Percentiles rank a stretch among this genome's conserved stretches.
Evolutionary conservation across 2,888 invertebrate genomes (phyloP).

Genomic region (Dicyrtoma fusca): DNA sequence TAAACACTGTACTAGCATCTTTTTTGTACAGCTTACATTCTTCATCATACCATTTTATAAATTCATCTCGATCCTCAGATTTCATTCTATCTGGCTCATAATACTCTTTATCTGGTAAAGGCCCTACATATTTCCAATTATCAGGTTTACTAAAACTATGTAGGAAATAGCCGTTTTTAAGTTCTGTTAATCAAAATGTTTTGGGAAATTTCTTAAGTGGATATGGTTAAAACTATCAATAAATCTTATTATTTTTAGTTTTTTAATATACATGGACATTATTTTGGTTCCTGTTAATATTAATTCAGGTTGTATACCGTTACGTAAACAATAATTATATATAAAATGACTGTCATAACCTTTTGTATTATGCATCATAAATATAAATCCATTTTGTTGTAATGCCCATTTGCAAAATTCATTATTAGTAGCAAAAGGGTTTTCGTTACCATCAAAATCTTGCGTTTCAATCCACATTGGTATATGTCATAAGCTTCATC

Average conservation of each 20-base stretch:
- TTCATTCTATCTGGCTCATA: too few species aligned
- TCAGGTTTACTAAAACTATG: too few species aligned
- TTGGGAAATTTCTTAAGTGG: not conserved
- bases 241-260: not conserved
- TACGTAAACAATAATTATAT: not conserved
- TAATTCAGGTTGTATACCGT: not conserved
- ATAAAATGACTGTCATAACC: not conserved
- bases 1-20: too few species aligned
- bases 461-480: not conserved
- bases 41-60: too few species aligned
- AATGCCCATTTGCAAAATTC: not conserved
- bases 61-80: too few species aligned
- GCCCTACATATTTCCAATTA: too few species aligned
- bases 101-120: too few species aligned
- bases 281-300: not conserved
- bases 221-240: not conserved
- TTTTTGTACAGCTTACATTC: too few species aligned
- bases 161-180: not conserved
- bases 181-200: slow-evolving; percentile 1
- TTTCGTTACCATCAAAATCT: not conserved
- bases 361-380: not conserved
- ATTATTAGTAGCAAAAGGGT: not conserved
- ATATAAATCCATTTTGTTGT: not conserved
- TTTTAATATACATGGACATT: not conserved
- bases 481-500: not conserved